These are phyloP conservation scores for Lophochroa leadbeateri DNA, from an alignment of 2,113 vertebrate genomes.

Conservation along the genomic window DNA sequence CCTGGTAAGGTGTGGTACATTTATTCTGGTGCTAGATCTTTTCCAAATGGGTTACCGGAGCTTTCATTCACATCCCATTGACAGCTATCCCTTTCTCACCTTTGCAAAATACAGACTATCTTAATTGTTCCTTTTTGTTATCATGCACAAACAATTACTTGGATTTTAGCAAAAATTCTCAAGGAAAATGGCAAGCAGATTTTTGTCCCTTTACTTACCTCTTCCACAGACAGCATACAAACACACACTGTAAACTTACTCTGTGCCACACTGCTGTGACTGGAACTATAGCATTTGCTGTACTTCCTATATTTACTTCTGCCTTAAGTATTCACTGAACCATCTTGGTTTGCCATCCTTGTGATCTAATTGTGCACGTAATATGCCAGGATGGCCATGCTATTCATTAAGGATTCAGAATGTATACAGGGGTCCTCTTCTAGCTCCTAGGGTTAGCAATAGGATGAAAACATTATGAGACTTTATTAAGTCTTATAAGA, in stretches of 20 bases:
- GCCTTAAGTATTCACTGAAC: not conserved
- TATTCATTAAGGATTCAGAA: constrained; percentile 18
- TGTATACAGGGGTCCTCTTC: not conserved
- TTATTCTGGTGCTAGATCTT: constrained; percentile 24
- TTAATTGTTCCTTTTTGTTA: not conserved
- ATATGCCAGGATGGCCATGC: not conserved
- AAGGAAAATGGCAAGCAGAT: not conserved
- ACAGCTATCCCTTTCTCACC: not conserved
- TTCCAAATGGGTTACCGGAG: not conserved
- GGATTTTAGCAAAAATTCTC: not conserved
- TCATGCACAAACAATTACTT: not conserved
- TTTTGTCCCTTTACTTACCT: not conserved
- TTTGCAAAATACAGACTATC: not conserved
- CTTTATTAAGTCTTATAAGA: constrained; percentile 20
- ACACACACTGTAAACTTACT: not conserved
- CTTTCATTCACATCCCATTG: not conserved
- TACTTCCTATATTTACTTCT: not conserved
- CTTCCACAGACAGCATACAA: not conserved
- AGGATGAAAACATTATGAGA: constrained; percentile 24
- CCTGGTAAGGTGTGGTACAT: constrained; percentile 26
- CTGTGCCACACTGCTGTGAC: not conserved
- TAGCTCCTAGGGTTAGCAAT: not conserved
- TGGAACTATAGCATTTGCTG: not conserved
- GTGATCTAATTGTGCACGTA: not conserved
- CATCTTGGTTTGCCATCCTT: not conserved